Evolutionary conservation across 2,113 vertebrate species (phyloP), one percentile per base, ranked within the genome.

Genomic region (Urocolius indicus): DNA sequence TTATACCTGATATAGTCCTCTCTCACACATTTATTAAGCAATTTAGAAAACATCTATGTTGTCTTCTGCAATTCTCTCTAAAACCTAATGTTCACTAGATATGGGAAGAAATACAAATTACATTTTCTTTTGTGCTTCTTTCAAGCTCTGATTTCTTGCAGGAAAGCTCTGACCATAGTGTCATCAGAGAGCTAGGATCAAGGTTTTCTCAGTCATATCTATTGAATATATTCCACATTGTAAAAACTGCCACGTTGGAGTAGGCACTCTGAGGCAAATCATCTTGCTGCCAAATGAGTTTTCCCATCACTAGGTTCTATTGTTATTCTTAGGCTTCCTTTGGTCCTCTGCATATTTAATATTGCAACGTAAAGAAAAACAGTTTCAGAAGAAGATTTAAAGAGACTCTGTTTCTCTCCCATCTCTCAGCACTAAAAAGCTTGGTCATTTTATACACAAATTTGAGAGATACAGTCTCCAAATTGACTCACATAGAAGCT

Each of bases 1-100:
- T 22, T 17, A 13, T 26, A 11, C 2, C 10, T n/a, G 7, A 58
- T 52, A 38, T 0, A 0, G 5, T 2, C 9, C 18, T 30, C 30
- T 67, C n/a, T 49, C 41, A 67, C 13, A 24, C 10, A 22, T 27
- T 6, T 57, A 22, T 58, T 79, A 22, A 72, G 23, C 12, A 67
- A 5, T 48, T 55, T 36, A 83, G 62, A 86, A 90, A 46, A 4
- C 32, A 43, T 61, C 51, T 61, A 12, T 63, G 7, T 27, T 43
- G 21, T 19, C 10, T 67, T 83, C 14, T 86, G 7, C 38, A 68
- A 4, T 43, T 82, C 19, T 83, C 23, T 11, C 10, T 5, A 88
- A 88, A 68, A 8, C 27, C 7, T 72, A 36, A 46, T n/a, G 1
- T 83, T 92, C 19, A 49, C 14, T 49, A 63, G 13, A 21, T 32